Conservation (phyloP, 2,797 vertebrate species). For the Siniperca obscura region DNA sequence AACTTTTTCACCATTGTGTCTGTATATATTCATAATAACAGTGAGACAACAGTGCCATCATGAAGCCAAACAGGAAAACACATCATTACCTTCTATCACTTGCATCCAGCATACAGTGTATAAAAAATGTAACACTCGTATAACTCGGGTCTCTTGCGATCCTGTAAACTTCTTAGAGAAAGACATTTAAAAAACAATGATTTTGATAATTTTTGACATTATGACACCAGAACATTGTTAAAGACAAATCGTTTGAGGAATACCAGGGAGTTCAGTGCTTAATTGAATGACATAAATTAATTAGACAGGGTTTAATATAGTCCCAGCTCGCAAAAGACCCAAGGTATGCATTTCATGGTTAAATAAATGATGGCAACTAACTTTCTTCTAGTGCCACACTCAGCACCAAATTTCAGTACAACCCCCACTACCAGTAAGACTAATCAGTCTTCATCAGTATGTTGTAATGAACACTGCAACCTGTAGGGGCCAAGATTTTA, state of each 20-base stretch:
- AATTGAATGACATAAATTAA: no score
- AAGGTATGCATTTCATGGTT: neutral
- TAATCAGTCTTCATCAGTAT: neutral
- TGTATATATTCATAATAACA: neutral
- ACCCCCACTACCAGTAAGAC: neutral
- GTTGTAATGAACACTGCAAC: neutral
- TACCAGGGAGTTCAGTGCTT: no score
- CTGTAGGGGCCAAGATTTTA: constrained; percentile 1
- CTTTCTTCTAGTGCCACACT: neutral
- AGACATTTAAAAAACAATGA: neutral
- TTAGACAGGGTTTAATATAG: neutral
- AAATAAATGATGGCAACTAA: neutral
- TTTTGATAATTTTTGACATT: no score
- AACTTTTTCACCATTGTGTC: neutral
- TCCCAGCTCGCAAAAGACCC: neutral
- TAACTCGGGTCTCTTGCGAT: no score
- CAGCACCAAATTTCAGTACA: neutral
- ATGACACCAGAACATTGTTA: no score
- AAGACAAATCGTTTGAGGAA: no score
- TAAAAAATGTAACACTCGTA: neutral
- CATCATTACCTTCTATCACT: neutral
- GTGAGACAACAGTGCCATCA: neutral
- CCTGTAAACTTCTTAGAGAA: neutral
- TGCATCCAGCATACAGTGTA: neutral
- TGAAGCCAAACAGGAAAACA: no score